Percentiles rank a stretch among this genome's conserved stretches.
These are phyloP conservation scores for Erythrocercus mccallii DNA, from an alignment of 2,113 vertebrate genomes.

Conservation along the genomic window DNA sequence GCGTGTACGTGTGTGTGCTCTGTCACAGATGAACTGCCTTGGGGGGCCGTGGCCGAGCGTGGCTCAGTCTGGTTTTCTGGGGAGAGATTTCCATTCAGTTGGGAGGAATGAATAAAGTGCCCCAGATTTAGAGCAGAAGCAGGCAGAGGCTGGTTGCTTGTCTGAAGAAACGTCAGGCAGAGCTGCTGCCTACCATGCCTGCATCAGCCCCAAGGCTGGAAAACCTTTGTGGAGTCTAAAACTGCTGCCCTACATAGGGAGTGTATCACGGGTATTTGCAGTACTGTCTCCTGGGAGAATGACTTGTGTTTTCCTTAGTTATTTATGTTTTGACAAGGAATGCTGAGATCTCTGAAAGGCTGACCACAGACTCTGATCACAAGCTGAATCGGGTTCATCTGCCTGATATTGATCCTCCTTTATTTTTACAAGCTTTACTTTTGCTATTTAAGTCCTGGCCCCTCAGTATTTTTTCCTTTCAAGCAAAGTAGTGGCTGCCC, in stretches of 20 bases:
- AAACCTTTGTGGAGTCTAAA: not conserved
- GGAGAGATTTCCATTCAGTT: not conserved
- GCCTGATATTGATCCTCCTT: not conserved
- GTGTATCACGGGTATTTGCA: fast-evolving
- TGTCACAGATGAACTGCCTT: not conserved
- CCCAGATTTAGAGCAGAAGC: not conserved
- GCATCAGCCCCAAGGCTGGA: not conserved
- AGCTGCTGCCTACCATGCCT: not conserved
- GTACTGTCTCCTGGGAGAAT: not conserved
- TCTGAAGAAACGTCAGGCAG: not conserved
- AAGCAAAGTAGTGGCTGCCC: not conserved
- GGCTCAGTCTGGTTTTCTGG: not conserved
- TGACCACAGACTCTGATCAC: not conserved
- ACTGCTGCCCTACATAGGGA: not conserved
- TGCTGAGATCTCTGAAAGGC: not conserved
- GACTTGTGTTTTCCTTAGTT: not conserved
- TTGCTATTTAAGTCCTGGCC: not conserved
- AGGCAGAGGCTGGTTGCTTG: not conserved
- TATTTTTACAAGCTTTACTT: not conserved
- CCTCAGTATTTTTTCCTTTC: not conserved
- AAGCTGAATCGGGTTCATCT: not conserved
- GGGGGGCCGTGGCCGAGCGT: fast-evolving
- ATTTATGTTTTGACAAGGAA: not conserved
- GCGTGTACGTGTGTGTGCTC: fast-evolving
- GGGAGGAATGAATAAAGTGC: not conserved